These are phyloP conservation scores for Neomicropteryx cornuta DNA, from an alignment of 1,140 invertebrate genomes.

Conservation along the genomic window DNA sequence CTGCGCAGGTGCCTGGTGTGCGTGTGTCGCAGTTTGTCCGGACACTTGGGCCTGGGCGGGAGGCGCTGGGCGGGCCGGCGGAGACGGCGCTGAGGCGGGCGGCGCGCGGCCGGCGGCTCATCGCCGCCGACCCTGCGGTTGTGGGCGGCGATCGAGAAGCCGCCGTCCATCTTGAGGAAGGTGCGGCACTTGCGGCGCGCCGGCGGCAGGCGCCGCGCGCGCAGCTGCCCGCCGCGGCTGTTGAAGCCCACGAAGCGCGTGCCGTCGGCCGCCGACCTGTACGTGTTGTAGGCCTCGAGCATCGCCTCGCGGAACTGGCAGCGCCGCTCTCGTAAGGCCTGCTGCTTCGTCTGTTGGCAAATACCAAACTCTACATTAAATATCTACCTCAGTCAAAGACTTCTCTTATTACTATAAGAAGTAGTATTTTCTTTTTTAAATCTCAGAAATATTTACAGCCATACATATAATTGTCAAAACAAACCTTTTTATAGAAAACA, in stretches of 20 bases:
- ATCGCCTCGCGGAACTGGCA: slow-evolving; percentile 44
- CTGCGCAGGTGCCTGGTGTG: no score
- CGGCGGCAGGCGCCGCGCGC: slow-evolving; percentile 26
- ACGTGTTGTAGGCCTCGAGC: slow-evolving; percentile 38
- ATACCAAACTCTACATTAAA: no score
- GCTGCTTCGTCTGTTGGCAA: slow-evolving; percentile 29
- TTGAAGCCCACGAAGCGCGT: slow-evolving; percentile 40
- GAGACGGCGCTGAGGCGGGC: slow-evolving; percentile 7
- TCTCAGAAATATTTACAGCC: no score
- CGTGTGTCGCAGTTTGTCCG: no score
- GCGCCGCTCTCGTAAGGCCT: slow-evolving; percentile 25
- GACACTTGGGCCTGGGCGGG: no score
- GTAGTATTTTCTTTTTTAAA: no score
- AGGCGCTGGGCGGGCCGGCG: slow-evolving; percentile 6
- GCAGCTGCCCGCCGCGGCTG: slow-evolving; percentile 27
- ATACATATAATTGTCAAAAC: no score
- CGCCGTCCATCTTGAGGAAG: slow-evolving; percentile 41
- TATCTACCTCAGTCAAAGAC: no score
- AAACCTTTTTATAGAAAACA: no score
- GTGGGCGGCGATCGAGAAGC: slow-evolving; percentile 37
- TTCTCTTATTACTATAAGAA: no score
- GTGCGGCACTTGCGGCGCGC: slow-evolving; percentile 37
- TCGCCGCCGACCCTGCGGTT: slow-evolving; percentile 32
- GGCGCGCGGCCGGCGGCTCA: slow-evolving; percentile 1
- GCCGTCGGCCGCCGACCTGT: slow-evolving; percentile 32